Conservation (phyloP, 2,888 invertebrate genomes). For the Punctoribates punctum region DNA sequence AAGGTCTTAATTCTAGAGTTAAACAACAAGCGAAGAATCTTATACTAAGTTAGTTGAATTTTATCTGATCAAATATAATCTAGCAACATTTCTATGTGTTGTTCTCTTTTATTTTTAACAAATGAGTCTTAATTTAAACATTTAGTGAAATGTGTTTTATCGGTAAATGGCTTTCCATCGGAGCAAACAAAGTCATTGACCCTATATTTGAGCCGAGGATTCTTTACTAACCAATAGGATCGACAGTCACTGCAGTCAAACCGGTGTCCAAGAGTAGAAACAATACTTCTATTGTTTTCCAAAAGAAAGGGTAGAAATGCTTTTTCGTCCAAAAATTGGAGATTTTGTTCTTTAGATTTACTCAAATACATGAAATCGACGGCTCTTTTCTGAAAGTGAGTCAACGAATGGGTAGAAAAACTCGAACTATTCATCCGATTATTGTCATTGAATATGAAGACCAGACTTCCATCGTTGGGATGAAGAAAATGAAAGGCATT, state of each 20-base stretch:
- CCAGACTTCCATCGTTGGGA: neutral
- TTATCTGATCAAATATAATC: too few relatives aligned
- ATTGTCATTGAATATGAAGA: slow-evolving; percentile 2
- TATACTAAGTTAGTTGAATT: too few relatives aligned
- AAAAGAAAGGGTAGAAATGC: neutral
- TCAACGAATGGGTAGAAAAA: neutral
- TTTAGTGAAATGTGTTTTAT: slow-evolving; percentile 13
- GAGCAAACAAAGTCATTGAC: neutral
- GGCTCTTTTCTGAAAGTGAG: neutral
- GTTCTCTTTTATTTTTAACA: too few relatives aligned
- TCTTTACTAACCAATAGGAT: neutral
- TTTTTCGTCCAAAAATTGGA: neutral
- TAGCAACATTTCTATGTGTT: too few relatives aligned
- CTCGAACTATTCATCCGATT: neutral
- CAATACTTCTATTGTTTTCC: neutral
- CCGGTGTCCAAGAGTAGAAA: neutral
- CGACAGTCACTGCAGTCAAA: neutral
- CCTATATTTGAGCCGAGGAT: neutral
- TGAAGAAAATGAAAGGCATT: neutral
- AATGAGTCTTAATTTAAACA: neutral
- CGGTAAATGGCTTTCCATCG: neutral
- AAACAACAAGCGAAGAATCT: too few relatives aligned
- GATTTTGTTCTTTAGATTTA: neutral
- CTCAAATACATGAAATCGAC: slow-evolving; percentile 1
- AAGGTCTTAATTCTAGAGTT: too few relatives aligned